Percentiles rank a stretch among this genome's conserved stretches.
These are phyloP conservation scores for Cryptus viduatorius DNA, from an alignment of 2,888 invertebrate species.

Conservation along the genomic window DNA sequence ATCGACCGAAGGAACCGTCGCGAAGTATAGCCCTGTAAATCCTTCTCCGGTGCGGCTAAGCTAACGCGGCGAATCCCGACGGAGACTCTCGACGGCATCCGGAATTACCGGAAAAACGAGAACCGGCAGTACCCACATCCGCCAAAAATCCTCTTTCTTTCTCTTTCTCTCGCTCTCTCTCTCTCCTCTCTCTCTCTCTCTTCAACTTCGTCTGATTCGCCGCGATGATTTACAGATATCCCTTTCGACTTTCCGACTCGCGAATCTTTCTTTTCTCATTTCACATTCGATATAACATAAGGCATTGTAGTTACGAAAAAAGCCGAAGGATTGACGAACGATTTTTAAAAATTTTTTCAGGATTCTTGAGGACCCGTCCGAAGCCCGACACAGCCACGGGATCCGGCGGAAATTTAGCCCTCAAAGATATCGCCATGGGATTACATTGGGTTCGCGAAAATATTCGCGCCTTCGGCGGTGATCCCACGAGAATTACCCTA, in stretches of 20 bases:
- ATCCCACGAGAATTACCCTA: conserved; percentile 92
- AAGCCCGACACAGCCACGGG: conserved; percentile 82
- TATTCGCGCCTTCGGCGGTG: conserved; percentile 95
- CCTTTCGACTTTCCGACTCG: not conserved
- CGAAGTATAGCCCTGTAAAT: conserved; percentile 62
- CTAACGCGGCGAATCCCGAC: conserved; percentile 36
- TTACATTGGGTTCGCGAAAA: conserved; percentile 94
- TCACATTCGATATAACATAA: conserved; percentile 5
- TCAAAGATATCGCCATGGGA: conserved; percentile 93
- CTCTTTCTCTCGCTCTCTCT: not conserved
- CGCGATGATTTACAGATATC: not conserved
- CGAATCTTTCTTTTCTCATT: not conserved
- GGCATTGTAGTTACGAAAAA: too few species aligned
- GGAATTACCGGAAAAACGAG: conserved; percentile 45
- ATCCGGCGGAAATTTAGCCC: conserved; percentile 90
- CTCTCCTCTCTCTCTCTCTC: not conserved
- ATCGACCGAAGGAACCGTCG: conserved; percentile 53
- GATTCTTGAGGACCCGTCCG: conserved; percentile 87
- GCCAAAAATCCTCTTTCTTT: conserved; percentile 46
- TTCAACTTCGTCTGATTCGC: not conserved
- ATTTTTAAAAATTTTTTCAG: conserved; percentile 80
- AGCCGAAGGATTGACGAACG: not conserved
- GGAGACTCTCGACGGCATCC: conserved; percentile 41
- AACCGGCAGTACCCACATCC: conserved; percentile 46
- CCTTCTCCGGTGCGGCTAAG: conserved; percentile 52